Conservation (phyloP, 2,888 invertebrate species). For the Agriopis leucophaearia region DNA sequence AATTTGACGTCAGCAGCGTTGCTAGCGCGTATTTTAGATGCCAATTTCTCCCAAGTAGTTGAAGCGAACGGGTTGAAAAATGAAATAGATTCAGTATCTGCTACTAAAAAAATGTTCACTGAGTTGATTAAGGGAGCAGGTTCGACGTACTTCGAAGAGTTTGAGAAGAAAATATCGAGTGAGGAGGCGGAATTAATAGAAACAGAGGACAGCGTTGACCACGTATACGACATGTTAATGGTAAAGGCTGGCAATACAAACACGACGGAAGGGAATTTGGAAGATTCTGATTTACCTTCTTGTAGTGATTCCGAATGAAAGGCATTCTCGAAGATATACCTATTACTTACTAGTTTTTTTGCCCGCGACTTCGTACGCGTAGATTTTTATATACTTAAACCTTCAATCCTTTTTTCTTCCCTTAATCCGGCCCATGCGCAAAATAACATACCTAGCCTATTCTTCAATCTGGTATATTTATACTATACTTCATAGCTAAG, state of each 20-base stretch:
- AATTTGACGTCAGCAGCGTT: constrained; percentile 42
- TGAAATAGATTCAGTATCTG: background rate
- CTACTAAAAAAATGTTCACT: background rate
- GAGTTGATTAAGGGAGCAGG: constrained; percentile 6
- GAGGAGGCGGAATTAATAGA: constrained; percentile 8
- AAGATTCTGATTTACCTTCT: constrained; percentile 46
- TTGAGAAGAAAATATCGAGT: constrained; percentile 3
- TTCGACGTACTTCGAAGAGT: constrained; percentile 11
- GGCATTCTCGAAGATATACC: background rate
- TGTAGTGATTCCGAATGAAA: constrained; percentile 45
- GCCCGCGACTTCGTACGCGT: too few species aligned
- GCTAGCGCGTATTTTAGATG: constrained; percentile 9
- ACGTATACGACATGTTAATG: constrained; percentile 44
- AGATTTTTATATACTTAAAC: too few species aligned
- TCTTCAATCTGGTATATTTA: too few species aligned
- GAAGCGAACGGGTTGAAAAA: background rate
- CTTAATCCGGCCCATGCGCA: too few species aligned
- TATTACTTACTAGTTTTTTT: too few species aligned
- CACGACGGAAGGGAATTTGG: background rate
- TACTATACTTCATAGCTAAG: too few species aligned
- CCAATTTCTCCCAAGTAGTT: background rate
- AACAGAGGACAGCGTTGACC: constrained; percentile 47
- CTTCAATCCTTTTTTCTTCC: too few species aligned
- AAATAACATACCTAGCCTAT: too few species aligned
- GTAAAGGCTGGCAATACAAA: constrained; percentile 1